These are phyloP conservation scores for Nothoprocta pentlandii DNA, from an alignment of 2,113 vertebrate species.

Conservation along the genomic window DNA sequence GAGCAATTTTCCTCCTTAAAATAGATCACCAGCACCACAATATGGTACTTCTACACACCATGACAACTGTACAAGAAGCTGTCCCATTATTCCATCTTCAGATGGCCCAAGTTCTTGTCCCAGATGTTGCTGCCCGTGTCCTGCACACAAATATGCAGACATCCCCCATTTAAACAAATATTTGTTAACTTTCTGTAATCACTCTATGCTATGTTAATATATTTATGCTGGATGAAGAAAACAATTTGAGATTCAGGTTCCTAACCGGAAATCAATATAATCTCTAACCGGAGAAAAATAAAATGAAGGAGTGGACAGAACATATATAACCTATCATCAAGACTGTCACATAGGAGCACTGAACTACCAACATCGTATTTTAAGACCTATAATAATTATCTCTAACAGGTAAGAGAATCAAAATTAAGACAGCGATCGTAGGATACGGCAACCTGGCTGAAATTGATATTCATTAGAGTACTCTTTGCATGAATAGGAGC, in stretches of 20 bases:
- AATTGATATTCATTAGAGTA: constrained; percentile 87
- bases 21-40: not conserved
- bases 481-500: constrained; percentile 88
- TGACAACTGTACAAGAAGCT: constrained; percentile 14
- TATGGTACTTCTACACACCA: not conserved
- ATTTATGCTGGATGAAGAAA: constrained; percentile 5
- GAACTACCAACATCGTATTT: constrained; percentile 6
- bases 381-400: constrained; percentile 30
- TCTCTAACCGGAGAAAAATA: not conserved
- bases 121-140: not conserved
- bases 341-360: not conserved
- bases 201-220: not conserved
- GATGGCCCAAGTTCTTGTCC: not conserved
- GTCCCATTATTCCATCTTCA: not conserved
- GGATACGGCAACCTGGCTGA: constrained; percentile 79
- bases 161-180: not conserved
- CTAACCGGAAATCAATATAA: not conserved
- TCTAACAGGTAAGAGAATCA: constrained; percentile 65
- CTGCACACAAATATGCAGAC: not conserved
- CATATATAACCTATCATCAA: not conserved
- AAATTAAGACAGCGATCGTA: constrained; percentile 64
- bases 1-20: not conserved
- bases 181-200: constrained; percentile 25
- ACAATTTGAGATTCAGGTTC: not conserved
- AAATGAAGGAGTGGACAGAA: constrained; percentile 38